Evolutionary conservation across 2,888 invertebrate genomes (phyloP).

Genomic region (Eilema depressum): DNA sequence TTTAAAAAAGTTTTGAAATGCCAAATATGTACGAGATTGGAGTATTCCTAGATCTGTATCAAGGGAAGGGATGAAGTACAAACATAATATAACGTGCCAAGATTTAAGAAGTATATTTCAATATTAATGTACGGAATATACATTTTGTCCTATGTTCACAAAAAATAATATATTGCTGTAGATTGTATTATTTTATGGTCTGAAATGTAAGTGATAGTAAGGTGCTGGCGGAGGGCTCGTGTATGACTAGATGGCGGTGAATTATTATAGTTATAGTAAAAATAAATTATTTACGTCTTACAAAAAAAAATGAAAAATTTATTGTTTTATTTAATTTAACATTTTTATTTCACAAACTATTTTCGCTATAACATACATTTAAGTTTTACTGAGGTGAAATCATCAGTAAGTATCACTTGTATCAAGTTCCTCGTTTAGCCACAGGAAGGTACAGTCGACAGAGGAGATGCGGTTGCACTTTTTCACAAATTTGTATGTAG

Average conservation of each 20-base stretch:
- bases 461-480: too few species aligned
- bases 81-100: conserved; percentile 56
- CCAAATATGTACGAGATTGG: conserved; percentile 45
- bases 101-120: conserved; percentile 49
- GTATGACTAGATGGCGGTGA: conserved; percentile 46
- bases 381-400: too few species aligned
- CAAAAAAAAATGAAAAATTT: conserved; percentile 52
- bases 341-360: conserved; percentile 10
- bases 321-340: conserved; percentile 47
- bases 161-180: conserved; percentile 53
- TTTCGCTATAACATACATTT: too few species aligned
- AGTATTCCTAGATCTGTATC: conserved; percentile 25
- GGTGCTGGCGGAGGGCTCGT: conserved; percentile 53
- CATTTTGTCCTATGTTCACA: conserved; percentile 46
- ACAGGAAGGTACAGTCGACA: too few species aligned
- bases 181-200: conserved; percentile 43
- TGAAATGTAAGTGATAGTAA: conserved; percentile 48
- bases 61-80: conserved; percentile 48
- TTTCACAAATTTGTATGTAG: too few species aligned
- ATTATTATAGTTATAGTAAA: conserved; percentile 52
- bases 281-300: conserved; percentile 59
- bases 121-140: conserved; percentile 33
- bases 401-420: too few species aligned
- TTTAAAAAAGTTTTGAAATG: conserved; percentile 32
- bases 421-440: too few species aligned